Conservation (phyloP, 2,888 invertebrate genomes). For the Heteromyza rotundicornis region DNA sequence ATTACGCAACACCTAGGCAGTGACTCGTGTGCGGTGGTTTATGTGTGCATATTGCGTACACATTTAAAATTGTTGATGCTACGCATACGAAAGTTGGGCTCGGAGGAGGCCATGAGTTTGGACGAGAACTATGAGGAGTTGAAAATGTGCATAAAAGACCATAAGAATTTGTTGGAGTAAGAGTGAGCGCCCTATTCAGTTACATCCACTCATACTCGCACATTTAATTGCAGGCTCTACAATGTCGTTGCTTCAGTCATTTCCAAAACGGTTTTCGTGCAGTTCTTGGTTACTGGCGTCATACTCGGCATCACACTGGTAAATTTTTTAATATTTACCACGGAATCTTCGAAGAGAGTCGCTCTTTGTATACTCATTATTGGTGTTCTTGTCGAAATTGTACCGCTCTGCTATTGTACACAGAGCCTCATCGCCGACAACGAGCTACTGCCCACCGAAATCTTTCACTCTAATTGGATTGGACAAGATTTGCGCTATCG, state of each 20-base stretch:
- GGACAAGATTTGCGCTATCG: conserved; percentile 25
- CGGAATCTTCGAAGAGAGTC: conserved; percentile 22
- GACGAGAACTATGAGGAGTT: conserved; percentile 17
- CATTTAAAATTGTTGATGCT: conserved; percentile 30
- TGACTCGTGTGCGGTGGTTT: conserved; percentile 37
- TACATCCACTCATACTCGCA: too few relatives aligned
- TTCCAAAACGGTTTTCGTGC: conserved; percentile 33
- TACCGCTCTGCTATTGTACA: conserved; percentile 34
- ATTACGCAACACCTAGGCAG: conserved; percentile 33
- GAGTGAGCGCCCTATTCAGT: too few relatives aligned
- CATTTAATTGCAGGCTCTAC: conserved; percentile 28
- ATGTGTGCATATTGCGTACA: conserved; percentile 30
- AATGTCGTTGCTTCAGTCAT: conserved; percentile 35
- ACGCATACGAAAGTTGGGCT: conserved; percentile 28
- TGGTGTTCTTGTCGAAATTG: conserved; percentile 29
- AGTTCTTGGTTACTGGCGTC: conserved; percentile 32
- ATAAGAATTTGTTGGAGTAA: conserved; percentile 22
- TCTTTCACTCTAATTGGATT: conserved; percentile 36
- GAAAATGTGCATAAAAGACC: conserved; percentile 23
- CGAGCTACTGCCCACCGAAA: conserved; percentile 27
- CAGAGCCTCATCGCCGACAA: conserved; percentile 30
- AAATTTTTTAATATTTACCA: conserved; percentile 31
- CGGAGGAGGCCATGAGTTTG: conserved; percentile 1
- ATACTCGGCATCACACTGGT: conserved; percentile 31
- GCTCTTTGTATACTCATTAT: conserved; percentile 30